Conservation (phyloP, 2,797 vertebrate genomes). For the Poeciliopsis infans region DNA sequence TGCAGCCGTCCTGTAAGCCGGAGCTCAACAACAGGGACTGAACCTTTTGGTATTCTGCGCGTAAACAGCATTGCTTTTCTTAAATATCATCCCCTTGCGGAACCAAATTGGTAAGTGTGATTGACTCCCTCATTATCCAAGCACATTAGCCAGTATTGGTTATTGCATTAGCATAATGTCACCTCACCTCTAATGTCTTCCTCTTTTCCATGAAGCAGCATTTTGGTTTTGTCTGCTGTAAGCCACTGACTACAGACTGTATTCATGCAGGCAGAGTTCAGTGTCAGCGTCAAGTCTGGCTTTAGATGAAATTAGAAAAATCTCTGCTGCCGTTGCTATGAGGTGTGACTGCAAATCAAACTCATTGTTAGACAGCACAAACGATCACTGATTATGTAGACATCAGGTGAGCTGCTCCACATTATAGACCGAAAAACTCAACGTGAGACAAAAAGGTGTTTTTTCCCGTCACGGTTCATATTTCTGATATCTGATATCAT, state of each 20-base stretch:
- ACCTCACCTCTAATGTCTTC: slow-evolving; percentile 1
- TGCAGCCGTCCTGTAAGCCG: neutral
- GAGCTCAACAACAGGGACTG: neutral
- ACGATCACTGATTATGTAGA: neutral
- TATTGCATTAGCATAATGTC: slow-evolving; percentile 5
- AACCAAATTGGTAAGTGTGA: neutral
- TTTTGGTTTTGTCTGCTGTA: neutral
- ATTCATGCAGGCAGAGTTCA: neutral
- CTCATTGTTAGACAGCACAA: neutral
- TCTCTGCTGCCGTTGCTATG: neutral
- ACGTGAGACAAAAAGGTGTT: neutral
- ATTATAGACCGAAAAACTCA: neutral
- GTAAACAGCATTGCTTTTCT: neutral
- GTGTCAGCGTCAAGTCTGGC: neutral
- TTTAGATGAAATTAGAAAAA: neutral
- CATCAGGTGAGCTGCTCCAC: neutral
- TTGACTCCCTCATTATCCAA: slow-evolving; percentile 8
- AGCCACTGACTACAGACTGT: neutral
- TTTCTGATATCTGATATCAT: neutral
- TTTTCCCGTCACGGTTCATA: neutral
- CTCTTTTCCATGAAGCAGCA: neutral
- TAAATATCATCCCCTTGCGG: slow-evolving; percentile 4
- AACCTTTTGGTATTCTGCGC: neutral
- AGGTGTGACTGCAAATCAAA: neutral
- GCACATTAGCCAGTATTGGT: neutral